Conservation (phyloP, 2,113 vertebrate genomes). For the Myanophis thanlyinensis region DNA sequence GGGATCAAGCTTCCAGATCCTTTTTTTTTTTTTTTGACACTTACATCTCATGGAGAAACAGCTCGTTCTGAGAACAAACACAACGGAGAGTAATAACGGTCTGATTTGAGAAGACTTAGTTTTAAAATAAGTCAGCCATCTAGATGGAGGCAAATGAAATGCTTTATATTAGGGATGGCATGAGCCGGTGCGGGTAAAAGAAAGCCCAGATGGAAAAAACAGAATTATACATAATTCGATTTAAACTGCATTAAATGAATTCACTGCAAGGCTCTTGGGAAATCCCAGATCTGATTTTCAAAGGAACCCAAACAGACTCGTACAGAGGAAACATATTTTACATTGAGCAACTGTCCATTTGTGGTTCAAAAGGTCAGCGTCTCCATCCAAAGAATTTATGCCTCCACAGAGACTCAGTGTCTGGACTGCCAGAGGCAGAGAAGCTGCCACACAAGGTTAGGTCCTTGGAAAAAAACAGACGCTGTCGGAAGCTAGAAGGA, state of each 20-base stretch:
- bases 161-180: background rate
- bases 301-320: background rate
- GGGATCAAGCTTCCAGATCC: background rate
- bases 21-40: no score
- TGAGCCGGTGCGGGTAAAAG: background rate
- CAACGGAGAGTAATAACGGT: background rate
- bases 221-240: background rate
- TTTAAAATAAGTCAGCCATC: constrained; percentile 13
- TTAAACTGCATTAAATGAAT: constrained; percentile 7
- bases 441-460: background rate
- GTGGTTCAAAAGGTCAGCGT: background rate
- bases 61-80: background rate
- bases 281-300: background rate
- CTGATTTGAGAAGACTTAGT: background rate
- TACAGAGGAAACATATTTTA: background rate
- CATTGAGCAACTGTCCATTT: background rate
- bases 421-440: constrained; percentile 27
- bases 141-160: background rate
- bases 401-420: constrained; percentile 29
- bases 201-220: constrained; percentile 8
- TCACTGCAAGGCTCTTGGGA: background rate
- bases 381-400: background rate
- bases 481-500: background rate
- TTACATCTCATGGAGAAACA: background rate
- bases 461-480: constrained; percentile 34